phyloP scores from a whole-genome alignment of 2,888 invertebrate species.

The Miltochrista miniata region DNA sequence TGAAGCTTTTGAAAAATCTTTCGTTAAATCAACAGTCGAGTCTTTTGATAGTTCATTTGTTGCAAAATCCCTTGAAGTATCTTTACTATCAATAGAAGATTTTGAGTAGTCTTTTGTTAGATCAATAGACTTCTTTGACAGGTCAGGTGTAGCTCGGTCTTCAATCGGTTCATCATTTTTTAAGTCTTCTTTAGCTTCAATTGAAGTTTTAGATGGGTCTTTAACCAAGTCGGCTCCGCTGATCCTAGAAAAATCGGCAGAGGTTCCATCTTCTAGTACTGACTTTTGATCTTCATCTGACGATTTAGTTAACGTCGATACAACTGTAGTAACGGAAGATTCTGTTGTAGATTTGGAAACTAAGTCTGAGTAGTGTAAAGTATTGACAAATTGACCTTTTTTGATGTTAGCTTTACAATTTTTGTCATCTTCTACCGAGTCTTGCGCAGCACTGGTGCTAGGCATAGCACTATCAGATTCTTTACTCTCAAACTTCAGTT shows the following conservation, averaged over 20 bases:
- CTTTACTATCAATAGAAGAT: conserved; percentile 79
- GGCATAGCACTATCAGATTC: conserved; percentile 34
- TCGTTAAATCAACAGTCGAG: conserved; percentile 74
- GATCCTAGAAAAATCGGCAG: conserved; percentile 76
- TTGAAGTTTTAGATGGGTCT: conserved; percentile 73
- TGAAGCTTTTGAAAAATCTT: conserved; percentile 76
- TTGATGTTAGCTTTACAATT: conserved; percentile 49
- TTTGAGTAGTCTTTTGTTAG: conserved; percentile 78
- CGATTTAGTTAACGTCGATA: conserved; percentile 75
- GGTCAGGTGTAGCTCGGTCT: conserved; percentile 71
- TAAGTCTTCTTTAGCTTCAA: conserved; percentile 70
- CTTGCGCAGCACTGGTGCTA: conserved; percentile 42
- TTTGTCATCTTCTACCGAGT: conserved; percentile 47
- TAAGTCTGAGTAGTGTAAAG: conserved; percentile 60
- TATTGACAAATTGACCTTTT: conserved; percentile 63
- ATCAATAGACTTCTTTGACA: conserved; percentile 77
- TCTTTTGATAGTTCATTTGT: conserved; percentile 79
- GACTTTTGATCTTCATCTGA: conserved; percentile 78
- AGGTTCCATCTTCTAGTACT: conserved; percentile 73
- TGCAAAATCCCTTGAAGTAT: conserved; percentile 77
- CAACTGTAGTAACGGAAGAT: conserved; percentile 75
- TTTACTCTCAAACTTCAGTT: conserved; percentile 39
- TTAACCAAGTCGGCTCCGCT: conserved; percentile 75
- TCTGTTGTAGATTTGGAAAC: conserved; percentile 78
- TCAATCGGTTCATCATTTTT: conserved; percentile 65